Evolutionary conservation across 1,140 invertebrate species (phyloP), one percentile per base, ranked within the genome.

Genomic region (Philotrypesis tridentata): DNA sequence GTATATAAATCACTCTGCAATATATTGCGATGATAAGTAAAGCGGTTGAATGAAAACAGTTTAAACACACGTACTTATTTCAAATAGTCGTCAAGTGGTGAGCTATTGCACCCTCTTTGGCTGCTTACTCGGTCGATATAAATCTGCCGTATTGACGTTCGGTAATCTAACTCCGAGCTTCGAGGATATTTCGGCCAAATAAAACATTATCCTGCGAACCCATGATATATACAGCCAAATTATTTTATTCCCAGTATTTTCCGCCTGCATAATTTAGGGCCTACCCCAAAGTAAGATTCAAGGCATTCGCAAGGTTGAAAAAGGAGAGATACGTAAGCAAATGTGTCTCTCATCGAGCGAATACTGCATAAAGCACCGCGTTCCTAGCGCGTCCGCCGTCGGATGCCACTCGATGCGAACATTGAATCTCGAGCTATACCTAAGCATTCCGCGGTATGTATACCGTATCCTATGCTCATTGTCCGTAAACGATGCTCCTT

Each of bases 51-150:
- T 37, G 33, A 9, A 9, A 37, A 37, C 9, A 37, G 33, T 37
- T 3, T 5, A 37, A 37, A 5, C 33, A 5, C 33, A 37, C 33
- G 3, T 37, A 9, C 4, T 3, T 5, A 37, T n/a, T n/a, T n/a
- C 3, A 9, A 37, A 37, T 37, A 37, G 33, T 37, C 33, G 48
- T 17, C 48, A 55, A 17, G 48, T 55, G 4, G 21, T 21, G 48
- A 55, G 7, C 48, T 55, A 55, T 23, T 63, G 60, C 23, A 77
- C 27, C 37, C 67, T 27, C 40, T 71, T 27, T 48, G 14, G 29
- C 40, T 67, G n/a, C n/a, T 70, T 17, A 61, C 82, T 83, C 82
- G n/a, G 82, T 83, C 82, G 82, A 83, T 83, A 83, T 79, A 79
- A 83, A 83, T 75, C 82, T 83, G 40, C 76, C 67, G 40, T 79